Conservation (phyloP, 2,113 vertebrate species). For the Paratilapia polleni region DNA sequence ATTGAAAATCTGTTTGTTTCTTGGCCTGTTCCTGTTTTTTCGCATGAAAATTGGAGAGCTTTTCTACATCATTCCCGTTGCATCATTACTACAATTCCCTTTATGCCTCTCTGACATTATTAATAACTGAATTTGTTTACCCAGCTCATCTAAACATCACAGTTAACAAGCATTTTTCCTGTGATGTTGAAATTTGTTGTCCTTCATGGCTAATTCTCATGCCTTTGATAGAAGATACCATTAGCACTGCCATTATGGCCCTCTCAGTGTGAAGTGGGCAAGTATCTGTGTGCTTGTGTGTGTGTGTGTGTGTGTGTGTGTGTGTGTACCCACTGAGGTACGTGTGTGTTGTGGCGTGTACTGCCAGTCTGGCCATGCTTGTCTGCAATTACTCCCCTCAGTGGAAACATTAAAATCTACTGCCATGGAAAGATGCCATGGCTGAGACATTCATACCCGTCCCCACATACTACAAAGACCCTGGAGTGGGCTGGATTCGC, state of each 20-base stretch:
- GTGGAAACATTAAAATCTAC: constrained; percentile 66
- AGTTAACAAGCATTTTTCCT: constrained; percentile 62
- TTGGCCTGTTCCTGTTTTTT: constrained; percentile 16
- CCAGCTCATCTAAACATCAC: constrained; percentile 61
- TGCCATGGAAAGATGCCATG: constrained; percentile 63
- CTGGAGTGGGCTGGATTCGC: constrained; percentile 47
- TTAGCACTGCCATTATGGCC: constrained; percentile 67
- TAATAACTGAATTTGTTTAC: constrained; percentile 65
- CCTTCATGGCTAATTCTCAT: constrained; percentile 68
- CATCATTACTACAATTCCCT: constrained; percentile 54
- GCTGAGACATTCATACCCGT: constrained; percentile 53
- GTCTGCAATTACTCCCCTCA: constrained; percentile 64
- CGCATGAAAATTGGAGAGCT: constrained; percentile 19
- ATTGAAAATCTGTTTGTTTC: constrained; percentile 34
- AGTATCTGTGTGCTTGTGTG: neutral
- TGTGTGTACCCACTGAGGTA: constrained; percentile 7
- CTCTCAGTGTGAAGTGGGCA: constrained; percentile 50
- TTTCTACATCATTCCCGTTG: constrained; percentile 15
- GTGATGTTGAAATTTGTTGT: constrained; percentile 65
- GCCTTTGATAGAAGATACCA: constrained; percentile 72
- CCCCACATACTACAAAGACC: constrained; percentile 49
- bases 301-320: constrained; percentile 20
- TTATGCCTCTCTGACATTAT: constrained; percentile 54
- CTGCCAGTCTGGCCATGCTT: constrained; percentile 56
- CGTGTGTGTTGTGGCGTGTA: constrained; percentile 26